phyloP scores from a whole-genome alignment of 2,888 invertebrate genomes.

The Eupithecia tripunctaria region DNA sequence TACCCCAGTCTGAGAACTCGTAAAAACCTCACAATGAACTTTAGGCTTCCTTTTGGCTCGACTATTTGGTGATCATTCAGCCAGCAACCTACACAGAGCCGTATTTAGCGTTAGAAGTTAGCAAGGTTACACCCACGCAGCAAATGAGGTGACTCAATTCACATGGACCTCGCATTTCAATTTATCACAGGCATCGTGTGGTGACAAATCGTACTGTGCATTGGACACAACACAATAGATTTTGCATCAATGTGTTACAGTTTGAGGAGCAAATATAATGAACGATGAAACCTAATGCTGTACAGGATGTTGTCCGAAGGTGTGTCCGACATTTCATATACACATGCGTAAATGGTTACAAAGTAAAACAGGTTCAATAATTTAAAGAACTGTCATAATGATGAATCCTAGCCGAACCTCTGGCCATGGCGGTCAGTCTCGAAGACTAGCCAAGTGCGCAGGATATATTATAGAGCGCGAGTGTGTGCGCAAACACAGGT shows the following conservation, averaged over 20 bases:
- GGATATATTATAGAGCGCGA: too few relatives aligned
- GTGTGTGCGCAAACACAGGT: too few relatives aligned
- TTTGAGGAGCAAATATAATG: slow-evolving; percentile 5
- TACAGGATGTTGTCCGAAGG: neutral
- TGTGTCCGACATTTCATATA: neutral
- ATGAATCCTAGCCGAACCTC: too few relatives aligned
- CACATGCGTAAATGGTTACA: neutral
- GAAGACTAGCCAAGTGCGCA: too few relatives aligned
- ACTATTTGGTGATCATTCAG: slow-evolving; percentile 26
- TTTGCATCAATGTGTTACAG: slow-evolving; percentile 20
- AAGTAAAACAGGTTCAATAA: neutral
- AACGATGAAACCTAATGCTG: neutral
- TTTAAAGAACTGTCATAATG: neutral
- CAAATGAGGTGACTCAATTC: slow-evolving; percentile 64
- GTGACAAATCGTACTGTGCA: slow-evolving; percentile 4
- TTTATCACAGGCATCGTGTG: neutral
- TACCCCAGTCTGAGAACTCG: slow-evolving; percentile 19
- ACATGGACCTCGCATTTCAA: slow-evolving; percentile 29
- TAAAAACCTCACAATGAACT: slow-evolving; percentile 30
- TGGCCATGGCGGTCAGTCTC: too few relatives aligned
- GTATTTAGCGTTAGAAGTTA: slow-evolving; percentile 60
- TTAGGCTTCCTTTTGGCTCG: slow-evolving; percentile 9
- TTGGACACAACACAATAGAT: neutral
- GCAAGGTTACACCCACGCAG: slow-evolving; percentile 73
- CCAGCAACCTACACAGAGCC: slow-evolving; percentile 65